Evolutionary conservation across 2,113 vertebrate species (phyloP).

Genomic region (Phylloscopus whistleri): DNA sequence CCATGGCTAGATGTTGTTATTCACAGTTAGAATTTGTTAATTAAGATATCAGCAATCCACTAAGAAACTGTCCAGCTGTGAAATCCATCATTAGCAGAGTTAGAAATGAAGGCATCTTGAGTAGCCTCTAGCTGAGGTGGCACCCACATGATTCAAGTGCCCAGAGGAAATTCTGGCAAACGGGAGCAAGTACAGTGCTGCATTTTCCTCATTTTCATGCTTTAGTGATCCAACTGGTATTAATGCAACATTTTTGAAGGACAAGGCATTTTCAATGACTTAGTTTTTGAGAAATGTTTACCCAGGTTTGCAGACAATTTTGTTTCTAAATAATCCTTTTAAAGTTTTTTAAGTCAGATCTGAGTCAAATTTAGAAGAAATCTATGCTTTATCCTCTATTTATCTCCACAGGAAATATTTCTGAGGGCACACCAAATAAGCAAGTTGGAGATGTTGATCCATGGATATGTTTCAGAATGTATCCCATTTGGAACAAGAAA

Average conservation of each 20-base stretch:
- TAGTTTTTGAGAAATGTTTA: background rate
- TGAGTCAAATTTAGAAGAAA: background rate
- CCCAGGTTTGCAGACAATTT: background rate
- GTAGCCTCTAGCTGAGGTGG: background rate
- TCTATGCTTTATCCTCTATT: background rate
- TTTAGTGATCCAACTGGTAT: background rate
- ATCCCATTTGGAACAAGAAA: background rate
- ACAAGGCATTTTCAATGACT: background rate
- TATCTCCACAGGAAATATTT: background rate
- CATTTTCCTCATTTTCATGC: background rate
- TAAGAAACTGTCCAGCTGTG: background rate
- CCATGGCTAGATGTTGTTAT: background rate
- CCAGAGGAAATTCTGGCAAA: background rate
- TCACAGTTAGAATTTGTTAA: background rate
- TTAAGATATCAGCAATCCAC: background rate
- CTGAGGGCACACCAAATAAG: background rate
- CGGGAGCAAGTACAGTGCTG: background rate
- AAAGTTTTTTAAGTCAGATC: background rate
- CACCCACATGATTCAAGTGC: background rate
- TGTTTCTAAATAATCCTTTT: background rate
- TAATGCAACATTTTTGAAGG: background rate
- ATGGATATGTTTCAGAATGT: background rate
- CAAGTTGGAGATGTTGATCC: background rate
- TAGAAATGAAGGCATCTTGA: background rate
- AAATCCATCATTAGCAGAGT: background rate